Evolutionary conservation across 2,888 invertebrate genomes (phyloP).

Genomic region (Caenorhabditis sulstoni): DNA sequence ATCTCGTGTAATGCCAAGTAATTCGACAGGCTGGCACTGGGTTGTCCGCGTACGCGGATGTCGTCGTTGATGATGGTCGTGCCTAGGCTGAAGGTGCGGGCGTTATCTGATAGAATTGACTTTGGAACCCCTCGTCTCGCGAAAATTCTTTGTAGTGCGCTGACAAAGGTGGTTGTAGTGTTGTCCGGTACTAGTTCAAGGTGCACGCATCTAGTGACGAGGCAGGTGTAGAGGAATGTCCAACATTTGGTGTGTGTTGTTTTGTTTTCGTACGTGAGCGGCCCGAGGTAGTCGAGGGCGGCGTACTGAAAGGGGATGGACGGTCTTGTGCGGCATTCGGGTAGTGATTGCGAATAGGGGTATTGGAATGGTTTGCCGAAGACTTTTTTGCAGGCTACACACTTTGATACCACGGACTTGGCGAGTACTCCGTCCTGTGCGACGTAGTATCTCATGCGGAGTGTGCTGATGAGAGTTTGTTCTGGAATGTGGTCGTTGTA

Average conservation of each 20-base stretch:
- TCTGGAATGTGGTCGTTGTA: neutral
- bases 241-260: conserved; percentile 73
- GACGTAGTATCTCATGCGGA: neutral
- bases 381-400: neutral
- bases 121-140: conserved; percentile 78
- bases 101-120: conserved; percentile 80
- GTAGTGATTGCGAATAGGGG: conserved; percentile 63
- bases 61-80: neutral
- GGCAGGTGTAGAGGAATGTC: conserved; percentile 81
- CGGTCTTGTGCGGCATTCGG: conserved; percentile 69
- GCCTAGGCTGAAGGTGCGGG: conserved; percentile 79
- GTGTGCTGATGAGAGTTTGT: neutral
- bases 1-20: no score
- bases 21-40: no score
- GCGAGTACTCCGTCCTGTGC: neutral
- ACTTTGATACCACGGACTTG: neutral
- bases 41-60: neutral
- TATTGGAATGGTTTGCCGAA: neutral
- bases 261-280: conserved; percentile 73
- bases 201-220: conserved; percentile 81
- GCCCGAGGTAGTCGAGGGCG: conserved; percentile 81
- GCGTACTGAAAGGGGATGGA: conserved; percentile 74
- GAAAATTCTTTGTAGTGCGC: conserved; percentile 74
- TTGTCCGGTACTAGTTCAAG: conserved; percentile 80
- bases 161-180: conserved; percentile 70